These are phyloP conservation scores for Hestina assimilis DNA, from an alignment of 1,140 invertebrate species.

Conservation along the genomic window DNA sequence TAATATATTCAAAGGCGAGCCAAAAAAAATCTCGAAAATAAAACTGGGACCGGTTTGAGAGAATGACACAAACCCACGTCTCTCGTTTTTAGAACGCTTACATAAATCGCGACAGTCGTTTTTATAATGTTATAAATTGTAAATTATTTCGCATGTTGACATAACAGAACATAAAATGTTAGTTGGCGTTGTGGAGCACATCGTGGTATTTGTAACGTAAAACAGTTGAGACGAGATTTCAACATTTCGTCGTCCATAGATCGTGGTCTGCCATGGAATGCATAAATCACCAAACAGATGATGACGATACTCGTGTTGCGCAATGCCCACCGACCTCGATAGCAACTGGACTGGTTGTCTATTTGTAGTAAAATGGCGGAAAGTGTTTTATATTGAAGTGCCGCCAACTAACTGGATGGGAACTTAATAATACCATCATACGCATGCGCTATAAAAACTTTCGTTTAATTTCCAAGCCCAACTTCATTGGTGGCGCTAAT, in stretches of 20 bases:
- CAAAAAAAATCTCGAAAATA: conserved; percentile 38
- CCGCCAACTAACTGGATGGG: too few relatives aligned
- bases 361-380: too few relatives aligned
- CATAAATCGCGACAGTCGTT: conserved; percentile 44
- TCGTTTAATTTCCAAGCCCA: too few relatives aligned
- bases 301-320: conserved; percentile 34
- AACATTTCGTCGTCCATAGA: conserved; percentile 22
- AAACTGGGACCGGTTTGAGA: conserved; percentile 37
- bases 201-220: conserved; percentile 31
- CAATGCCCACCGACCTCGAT: too few relatives aligned
- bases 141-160: conserved; percentile 37
- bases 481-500: too few relatives aligned
- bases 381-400: too few relatives aligned
- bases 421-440: too few relatives aligned
- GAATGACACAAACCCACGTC: conserved; percentile 47
- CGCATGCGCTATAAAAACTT: too few relatives aligned
- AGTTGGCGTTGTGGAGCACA: conserved; percentile 20
- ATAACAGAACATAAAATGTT: conserved; percentile 30
- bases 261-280: conserved; percentile 26
- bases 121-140: conserved; percentile 45
- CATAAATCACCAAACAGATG: conserved; percentile 36
- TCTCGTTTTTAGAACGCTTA: conserved; percentile 53
- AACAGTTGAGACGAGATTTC: conserved; percentile 20
- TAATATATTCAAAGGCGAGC: conserved; percentile 18
- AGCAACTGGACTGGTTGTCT: too few relatives aligned